A percentile compares a stretch with the other conserved stretches of the same genome.
Conservation (phyloP, 1,140 invertebrate genomes). For the Penaeus japonicus region DNA sequence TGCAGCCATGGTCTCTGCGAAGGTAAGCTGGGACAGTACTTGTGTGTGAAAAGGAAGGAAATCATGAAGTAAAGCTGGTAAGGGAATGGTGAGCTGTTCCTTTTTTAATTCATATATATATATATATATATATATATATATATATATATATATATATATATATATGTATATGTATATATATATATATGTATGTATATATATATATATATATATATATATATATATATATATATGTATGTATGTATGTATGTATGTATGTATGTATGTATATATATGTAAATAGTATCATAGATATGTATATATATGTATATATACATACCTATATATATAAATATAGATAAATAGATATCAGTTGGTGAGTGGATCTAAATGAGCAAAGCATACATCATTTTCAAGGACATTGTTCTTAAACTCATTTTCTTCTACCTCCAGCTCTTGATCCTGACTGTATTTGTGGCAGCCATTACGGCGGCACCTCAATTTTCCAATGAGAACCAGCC, state of each 20-base stretch:
- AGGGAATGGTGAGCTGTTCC: too few relatives aligned
- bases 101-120: neutral
- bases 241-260: neutral
- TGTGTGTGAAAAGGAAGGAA: too few relatives aligned
- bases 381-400: too few relatives aligned
- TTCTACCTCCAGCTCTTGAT: too few relatives aligned
- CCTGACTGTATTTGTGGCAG: too few relatives aligned
- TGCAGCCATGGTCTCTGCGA: too few relatives aligned
- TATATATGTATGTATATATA: neutral
- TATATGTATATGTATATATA: neutral
- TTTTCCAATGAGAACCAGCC: too few relatives aligned
- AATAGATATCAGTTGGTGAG: neutral
- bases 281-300: neutral
- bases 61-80: too few relatives aligned
- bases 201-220: neutral
- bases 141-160: neutral
- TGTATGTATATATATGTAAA: neutral
- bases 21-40: too few relatives aligned
- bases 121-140: neutral
- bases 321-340: conserved; percentile 1
- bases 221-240: neutral
- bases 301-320: neutral
- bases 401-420: too few relatives aligned
- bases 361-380: neutral
- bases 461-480: too few relatives aligned